phyloP scores from a whole-genome alignment of 64 coral and sea anemone genomes.

The Montipora sp. region DNA sequence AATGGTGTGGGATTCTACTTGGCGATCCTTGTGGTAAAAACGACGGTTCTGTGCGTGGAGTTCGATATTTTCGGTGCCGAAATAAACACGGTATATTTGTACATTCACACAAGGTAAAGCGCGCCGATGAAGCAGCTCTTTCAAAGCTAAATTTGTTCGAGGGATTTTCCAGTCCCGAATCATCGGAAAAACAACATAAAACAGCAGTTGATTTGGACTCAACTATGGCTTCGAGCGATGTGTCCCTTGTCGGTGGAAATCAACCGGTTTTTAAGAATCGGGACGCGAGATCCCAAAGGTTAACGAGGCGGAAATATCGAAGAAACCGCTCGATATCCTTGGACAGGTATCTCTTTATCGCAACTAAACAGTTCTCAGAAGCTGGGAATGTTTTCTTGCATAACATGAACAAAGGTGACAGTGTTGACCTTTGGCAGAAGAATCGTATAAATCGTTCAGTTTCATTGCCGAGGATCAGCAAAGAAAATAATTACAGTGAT shows the following conservation, averaged over 20 bases:
- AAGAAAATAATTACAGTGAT: not conserved
- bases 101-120: slow-evolving; percentile 89
- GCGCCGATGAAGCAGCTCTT: slow-evolving; percentile 40
- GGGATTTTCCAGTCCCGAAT: slow-evolving; percentile 22
- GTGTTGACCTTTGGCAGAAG: not conserved
- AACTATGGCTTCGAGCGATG: slow-evolving; percentile 19
- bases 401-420: not conserved
- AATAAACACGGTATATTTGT: slow-evolving; percentile 97
- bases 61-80: slow-evolving; percentile 90
- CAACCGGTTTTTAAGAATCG: not conserved
- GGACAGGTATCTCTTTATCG: slow-evolving; percentile 21
- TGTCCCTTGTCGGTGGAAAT: not conserved
- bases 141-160: slow-evolving; percentile 20
- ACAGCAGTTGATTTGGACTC: not conserved
- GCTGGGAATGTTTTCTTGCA: slow-evolving; percentile 1
- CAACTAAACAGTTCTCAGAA: slow-evolving; percentile 20
- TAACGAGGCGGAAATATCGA: not conserved
- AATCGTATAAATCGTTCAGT: slow-evolving; percentile 22
- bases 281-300: slow-evolving; percentile 2
- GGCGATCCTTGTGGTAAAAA: slow-evolving; percentile 95
- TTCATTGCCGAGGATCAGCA: slow-evolving; percentile 29
- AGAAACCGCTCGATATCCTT: slow-evolving; percentile 26
- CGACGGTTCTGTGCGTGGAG: slow-evolving; percentile 85
- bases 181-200: not conserved
- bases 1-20: slow-evolving; percentile 93